Conservation (phyloP, 2,888 invertebrate genomes). For the Mylabris sibirica region DNA sequence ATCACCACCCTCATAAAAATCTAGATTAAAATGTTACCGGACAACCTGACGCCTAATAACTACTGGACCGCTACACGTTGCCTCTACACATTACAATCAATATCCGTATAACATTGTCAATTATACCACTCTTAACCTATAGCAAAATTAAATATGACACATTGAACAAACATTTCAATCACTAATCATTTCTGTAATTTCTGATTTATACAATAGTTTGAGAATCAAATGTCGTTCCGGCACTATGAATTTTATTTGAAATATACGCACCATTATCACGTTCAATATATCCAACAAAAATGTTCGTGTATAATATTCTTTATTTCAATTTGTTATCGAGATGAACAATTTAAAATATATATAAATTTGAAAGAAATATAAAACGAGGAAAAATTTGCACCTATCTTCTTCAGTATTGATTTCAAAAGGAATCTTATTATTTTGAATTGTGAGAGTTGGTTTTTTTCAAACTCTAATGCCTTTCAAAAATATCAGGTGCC, state of each 20-base stretch:
- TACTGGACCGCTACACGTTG: slow-evolving; percentile 34
- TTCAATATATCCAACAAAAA: not conserved
- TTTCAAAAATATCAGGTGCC: slow-evolving; percentile 32
- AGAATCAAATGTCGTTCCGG: slow-evolving; percentile 23
- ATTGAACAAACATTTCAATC: not conserved
- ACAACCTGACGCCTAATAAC: slow-evolving; percentile 38
- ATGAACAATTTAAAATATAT: not conserved
- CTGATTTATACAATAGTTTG: not conserved
- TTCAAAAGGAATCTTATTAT: slow-evolving; percentile 25
- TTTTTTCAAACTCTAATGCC: slow-evolving; percentile 20
- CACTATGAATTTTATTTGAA: slow-evolving; percentile 12
- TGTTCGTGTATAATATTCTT: too few relatives aligned
- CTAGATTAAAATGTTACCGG: slow-evolving; percentile 38
- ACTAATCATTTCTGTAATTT: not conserved
- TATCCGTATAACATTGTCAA: slow-evolving; percentile 35
- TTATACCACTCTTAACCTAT: slow-evolving; percentile 27
- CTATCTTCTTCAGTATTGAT: slow-evolving; percentile 9
- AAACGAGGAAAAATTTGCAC: not conserved
- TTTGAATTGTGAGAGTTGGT: slow-evolving; percentile 29
- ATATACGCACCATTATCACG: slow-evolving; percentile 8
- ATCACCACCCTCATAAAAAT: slow-evolving; percentile 27
- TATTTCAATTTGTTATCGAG: not conserved
- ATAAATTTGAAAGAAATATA: not conserved
- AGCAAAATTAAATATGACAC: not conserved
- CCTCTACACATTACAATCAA: slow-evolving; percentile 37